phyloP scores from a whole-genome alignment of 2,113 vertebrate species.

The Ceratotherium simum region DNA sequence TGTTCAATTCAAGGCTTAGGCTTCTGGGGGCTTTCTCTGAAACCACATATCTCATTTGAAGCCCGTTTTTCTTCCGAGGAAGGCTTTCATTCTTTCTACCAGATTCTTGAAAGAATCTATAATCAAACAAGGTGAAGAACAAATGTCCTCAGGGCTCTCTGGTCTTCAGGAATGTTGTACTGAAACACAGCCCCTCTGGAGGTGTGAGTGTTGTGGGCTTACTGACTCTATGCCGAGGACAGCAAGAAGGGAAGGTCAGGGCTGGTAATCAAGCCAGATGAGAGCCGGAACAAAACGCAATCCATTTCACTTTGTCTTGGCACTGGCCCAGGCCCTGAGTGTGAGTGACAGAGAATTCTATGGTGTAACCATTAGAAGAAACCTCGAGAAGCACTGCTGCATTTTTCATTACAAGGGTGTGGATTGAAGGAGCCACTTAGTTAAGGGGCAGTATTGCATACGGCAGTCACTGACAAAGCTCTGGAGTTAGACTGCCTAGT shows the following conservation, averaged over 20 bases:
- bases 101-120: background rate
- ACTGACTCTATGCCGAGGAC: background rate
- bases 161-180: background rate
- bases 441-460: background rate
- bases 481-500: background rate
- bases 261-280: background rate
- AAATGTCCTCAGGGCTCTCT: background rate
- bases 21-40: background rate
- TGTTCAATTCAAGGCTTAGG: background rate
- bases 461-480: background rate
- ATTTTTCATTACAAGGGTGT: background rate
- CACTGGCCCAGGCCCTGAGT: background rate
- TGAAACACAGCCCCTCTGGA: background rate
- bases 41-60: background rate
- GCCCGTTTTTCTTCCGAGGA: background rate
- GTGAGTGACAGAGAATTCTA: background rate
- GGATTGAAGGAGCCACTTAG: background rate
- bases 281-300: background rate
- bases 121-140: background rate
- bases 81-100: background rate
- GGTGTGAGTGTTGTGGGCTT: background rate
- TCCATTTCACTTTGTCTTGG: background rate
- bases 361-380: background rate
- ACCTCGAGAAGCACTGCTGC: background rate
- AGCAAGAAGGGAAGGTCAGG: background rate